Base-by-base conservation (phyloP, 2,113 vertebrate genomes). In the Herpailurus yagouaroundi region DNA sequence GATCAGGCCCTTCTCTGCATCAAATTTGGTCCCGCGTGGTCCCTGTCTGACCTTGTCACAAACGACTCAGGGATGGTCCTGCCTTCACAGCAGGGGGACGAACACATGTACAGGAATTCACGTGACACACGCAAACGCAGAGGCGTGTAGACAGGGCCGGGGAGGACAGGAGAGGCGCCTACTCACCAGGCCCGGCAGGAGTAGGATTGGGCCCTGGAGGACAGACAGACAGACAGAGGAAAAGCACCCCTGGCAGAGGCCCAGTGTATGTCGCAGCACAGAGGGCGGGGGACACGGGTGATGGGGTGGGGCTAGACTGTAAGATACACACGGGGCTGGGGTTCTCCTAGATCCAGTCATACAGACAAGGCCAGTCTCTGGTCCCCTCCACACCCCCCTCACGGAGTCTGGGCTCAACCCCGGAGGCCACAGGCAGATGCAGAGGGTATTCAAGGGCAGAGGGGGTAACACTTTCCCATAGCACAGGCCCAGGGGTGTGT, bases 201-300 rank as follows among this genome's bases (percentile, higher is more conserved):
- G 4, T 27, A 41, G 15, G 10, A 14, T n/a, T 83, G 81, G 73
- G 19, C 16, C 38, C 89, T 10, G 27, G 41, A 74, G 91, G 68
- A 74, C 66, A 63, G 23, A 12, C 9, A 36, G 36, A 41, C 41
- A 41, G 41, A n/a, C 13, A 48, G 68, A 73, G 50, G 52, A 11
- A 23, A 55, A 57, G 33, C 23, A 7, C 50, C 45, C 41, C 38
- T 0, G 29, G 52, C 1, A 8, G 14, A 12, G 36, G 6, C 6
- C 15, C 9, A 0, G 4, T 9, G 8, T 15, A 4, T 29, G 25
- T 18, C 12, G 21, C 31, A 13, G 33, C 21, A 69, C 21, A 8
- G 29, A n/a, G 31, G 19, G 63, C 16, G 27, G 18, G 7, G 50
- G 52, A 68, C 13, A 5, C 31, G 0, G 2, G 31, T 21, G 68